Evolutionary conservation across 2,888 invertebrate species (phyloP).

Genomic region (Monoplex corrugatus): DNA sequence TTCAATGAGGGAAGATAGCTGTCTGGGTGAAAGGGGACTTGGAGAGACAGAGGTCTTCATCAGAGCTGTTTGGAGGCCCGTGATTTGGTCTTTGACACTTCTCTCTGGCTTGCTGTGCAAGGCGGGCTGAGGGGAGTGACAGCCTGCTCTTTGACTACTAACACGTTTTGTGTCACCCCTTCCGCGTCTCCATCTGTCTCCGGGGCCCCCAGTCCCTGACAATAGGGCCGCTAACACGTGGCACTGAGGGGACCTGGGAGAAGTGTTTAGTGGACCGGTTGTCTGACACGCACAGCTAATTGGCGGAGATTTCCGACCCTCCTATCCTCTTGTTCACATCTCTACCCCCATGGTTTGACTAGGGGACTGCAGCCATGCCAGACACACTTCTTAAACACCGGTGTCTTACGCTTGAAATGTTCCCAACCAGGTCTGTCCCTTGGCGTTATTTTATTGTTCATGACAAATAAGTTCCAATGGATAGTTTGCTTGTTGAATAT

Average conservation of each 20-base stretch:
- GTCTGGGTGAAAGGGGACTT: too few species aligned
- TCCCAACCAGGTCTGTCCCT: too few species aligned
- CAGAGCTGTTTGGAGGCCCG: not conserved
- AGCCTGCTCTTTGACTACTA: not conserved
- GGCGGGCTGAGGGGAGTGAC: not conserved
- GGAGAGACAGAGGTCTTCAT: not conserved
- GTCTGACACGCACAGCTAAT: slow-evolving; percentile 10
- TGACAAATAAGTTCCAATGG: too few species aligned
- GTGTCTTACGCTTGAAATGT: too few species aligned
- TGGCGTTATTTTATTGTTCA: too few species aligned
- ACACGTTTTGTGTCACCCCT: not conserved
- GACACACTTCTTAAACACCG: too few species aligned
- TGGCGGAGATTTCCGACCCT: too few species aligned
- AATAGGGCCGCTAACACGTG: not conserved
- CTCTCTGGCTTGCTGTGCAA: not conserved
- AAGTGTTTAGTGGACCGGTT: not conserved
- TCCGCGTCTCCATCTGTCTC: too few species aligned
- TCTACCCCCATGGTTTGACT: too few species aligned
- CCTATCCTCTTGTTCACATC: too few species aligned
- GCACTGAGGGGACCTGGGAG: not conserved
- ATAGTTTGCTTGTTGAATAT: too few species aligned
- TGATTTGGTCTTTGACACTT: not conserved
- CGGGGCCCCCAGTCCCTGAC: not conserved
- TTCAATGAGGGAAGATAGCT: not conserved
- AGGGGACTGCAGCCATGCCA: too few species aligned